Base-by-base conservation (phyloP, 92 coral and sea anemone genomes). In the Diadumene lineata region DNA sequence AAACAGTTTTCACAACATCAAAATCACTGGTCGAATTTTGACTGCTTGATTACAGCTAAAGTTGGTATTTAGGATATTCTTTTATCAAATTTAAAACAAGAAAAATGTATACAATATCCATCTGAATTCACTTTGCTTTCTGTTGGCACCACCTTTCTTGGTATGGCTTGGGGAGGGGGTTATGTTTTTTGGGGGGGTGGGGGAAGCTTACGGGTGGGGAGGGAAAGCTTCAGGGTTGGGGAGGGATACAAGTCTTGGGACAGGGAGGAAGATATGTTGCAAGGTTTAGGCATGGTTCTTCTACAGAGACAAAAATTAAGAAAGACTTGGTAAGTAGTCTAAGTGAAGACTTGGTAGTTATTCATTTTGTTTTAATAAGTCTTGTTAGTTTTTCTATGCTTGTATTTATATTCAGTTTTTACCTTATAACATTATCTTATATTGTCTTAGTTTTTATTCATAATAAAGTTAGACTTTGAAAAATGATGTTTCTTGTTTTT, bases 391-490 rank as follows among this genome's bases (percentile, higher is more conserved):
- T 53, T 53, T 3, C 19, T 53, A 3, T 38, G 6, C 13, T 38
- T 38, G 48, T 38, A 38, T 38, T 38, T 53, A 53, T 53, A 22
- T 16, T 2, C n/a, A 8, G 8, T 53, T 9, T 53, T 2, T 53
- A 22, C n/a, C 48, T 38, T 4, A 6, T 38, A 4, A 4, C n/a
- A 16, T 53, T 16, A 16, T 16, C n/a, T 53, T 28, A 4, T 28
- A 11, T 25, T 62, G 31, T 62, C 34, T 62, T 62, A 28, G 34
- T 62, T 25, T 2, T 25, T 8, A 26, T 22, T 62, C 21, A 53
- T 27, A 72, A 31, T 72, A 22, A 31, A 72, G 77, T 56, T 28
- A 16, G 62, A 30, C 23, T 64, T n/a, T n/a, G n/a, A n/a, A 9
- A 34, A 22, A 66, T 2, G 11, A 0, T 43, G 21, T 31, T 71